Base-by-base conservation (phyloP, 1,140 invertebrate genomes). In the Oedothorax gibbosus region DNA sequence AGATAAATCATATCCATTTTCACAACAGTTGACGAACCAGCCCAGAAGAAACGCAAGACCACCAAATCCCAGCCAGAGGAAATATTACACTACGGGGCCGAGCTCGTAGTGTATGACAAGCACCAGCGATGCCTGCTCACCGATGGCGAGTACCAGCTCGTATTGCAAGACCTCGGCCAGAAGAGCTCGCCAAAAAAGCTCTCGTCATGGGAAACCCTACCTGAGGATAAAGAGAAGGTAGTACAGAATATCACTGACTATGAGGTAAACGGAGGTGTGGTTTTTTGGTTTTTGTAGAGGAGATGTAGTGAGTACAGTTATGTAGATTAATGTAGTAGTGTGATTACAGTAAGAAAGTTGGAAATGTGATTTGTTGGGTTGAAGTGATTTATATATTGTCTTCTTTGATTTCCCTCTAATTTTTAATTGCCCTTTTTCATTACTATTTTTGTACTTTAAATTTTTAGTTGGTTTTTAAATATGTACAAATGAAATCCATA, bases 41-140 rank as follows among this genome's bases (percentile, higher is more conserved):
- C 92, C 68, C 91, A 91, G 79, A 93, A 92, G 88, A 92, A 92
- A 88, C 91, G 92, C 54, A 94, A 93, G 90, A 88, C 90, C 89
- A 90, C 91, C 66, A 89, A 89, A 60, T 87, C 83, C 86, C 88
- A 68, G 86, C 88, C 86, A 50, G 92, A 93, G 82, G 93, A 93
- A 88, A 91, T 92, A 9, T 93, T 94, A 88, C 89, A 94, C 6
- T 96, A 94, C 89, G 94, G 95, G 53, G 95, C 95, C 66, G 96
- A 98, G 89, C 90, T 98, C 18, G 94, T 96, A 65, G 93, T 98
- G 20, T 97, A 96, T 89, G 96, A 98, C 88, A 96, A 96, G 89
- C 94, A 96, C 86, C 96, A 94, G 88, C 93, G 95, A 9, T 97
- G 96, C 89, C 91, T 95, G 50, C 91, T 98, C 7, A 94, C 93